A percentile compares a stretch with the other conserved stretches of the same genome.
phyloP scores from a whole-genome alignment of 1,140 invertebrate genomes.

The Drosophila subpulchrella region DNA sequence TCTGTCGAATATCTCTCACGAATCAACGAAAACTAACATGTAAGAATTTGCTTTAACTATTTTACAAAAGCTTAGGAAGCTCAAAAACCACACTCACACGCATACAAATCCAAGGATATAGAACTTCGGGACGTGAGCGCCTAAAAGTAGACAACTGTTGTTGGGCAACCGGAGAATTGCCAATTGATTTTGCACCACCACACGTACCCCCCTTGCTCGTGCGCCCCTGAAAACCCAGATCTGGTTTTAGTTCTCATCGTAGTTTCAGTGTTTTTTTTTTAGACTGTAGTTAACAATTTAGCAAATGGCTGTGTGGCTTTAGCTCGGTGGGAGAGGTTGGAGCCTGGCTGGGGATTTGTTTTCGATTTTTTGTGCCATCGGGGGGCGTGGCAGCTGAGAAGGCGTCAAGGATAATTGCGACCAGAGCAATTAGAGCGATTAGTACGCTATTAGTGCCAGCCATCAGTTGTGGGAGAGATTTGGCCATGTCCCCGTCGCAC shows the following conservation, averaged over 20 bases:
- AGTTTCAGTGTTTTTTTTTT: slow-evolving; percentile 42
- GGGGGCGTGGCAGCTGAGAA: not conserved
- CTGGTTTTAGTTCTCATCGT: slow-evolving; percentile 24
- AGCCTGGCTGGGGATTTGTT: slow-evolving; percentile 49
- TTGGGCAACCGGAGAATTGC: slow-evolving; percentile 55
- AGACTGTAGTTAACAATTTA: slow-evolving; percentile 75
- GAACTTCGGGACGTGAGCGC: slow-evolving; percentile 62
- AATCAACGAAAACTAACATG: slow-evolving; percentile 65
- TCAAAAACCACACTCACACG: slow-evolving; percentile 42
- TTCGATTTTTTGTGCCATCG: slow-evolving; percentile 38
- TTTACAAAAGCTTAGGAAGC: slow-evolving; percentile 59
- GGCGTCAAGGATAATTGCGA: slow-evolving; percentile 75
- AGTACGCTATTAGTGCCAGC: slow-evolving; percentile 78
- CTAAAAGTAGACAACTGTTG: slow-evolving; percentile 75
- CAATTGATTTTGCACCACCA: slow-evolving; percentile 70
- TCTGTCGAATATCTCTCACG: slow-evolving; percentile 46
- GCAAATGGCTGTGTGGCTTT: slow-evolving; percentile 60
- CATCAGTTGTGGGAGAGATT: slow-evolving; percentile 62
- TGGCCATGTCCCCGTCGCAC: slow-evolving; percentile 14
- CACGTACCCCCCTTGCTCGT: not conserved
- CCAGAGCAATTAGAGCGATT: slow-evolving; percentile 81
- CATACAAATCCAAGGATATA: slow-evolving; percentile 19
- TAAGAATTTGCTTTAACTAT: slow-evolving; percentile 65
- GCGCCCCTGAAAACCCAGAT: slow-evolving; percentile 4
- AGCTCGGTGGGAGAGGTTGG: slow-evolving; percentile 25